Percentiles rank a stretch among this genome's conserved stretches.
phyloP scores from a whole-genome alignment of 2,888 invertebrate genomes.

The Chloromyia formosa region DNA sequence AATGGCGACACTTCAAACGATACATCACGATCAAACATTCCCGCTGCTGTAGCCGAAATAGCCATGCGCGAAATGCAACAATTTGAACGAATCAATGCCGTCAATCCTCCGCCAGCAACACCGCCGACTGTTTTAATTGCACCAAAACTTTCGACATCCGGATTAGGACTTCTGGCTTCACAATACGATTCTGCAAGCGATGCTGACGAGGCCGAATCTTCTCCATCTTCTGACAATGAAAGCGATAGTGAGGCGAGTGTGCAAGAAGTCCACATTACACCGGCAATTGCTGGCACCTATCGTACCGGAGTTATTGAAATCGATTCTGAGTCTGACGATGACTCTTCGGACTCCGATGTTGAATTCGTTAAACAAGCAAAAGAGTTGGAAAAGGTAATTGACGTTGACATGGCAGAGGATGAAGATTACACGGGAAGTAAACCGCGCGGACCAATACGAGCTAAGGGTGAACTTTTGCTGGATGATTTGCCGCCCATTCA shows the following conservation, averaged over 20 bases:
- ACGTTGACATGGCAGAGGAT: conserved; percentile 53
- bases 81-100: not conserved
- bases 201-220: conserved; percentile 52
- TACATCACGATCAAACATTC: not conserved
- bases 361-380: conserved; percentile 40
- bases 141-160: conserved; percentile 38
- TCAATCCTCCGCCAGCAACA: not conserved
- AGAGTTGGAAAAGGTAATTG: conserved; percentile 52
- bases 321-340: conserved; percentile 16
- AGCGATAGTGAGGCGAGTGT: conserved; percentile 18
- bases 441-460: conserved; percentile 56
- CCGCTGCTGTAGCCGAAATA: not conserved
- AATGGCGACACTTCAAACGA: no score
- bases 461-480: conserved; percentile 63
- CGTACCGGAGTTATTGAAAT: conserved; percentile 19
- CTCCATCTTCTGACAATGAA: not conserved
- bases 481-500: conserved; percentile 84
- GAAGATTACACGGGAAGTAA: conserved; percentile 52
- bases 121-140: not conserved
- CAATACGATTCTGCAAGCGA: conserved; percentile 56
- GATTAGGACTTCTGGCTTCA: conserved; percentile 56
- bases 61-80: conserved; percentile 8
- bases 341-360: conserved; percentile 45
- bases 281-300: not conserved
- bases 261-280: not conserved